Percentiles rank a stretch among this genome's conserved stretches.
These are phyloP conservation scores for Apostichopus leukothele DNA, from an alignment of 53 echinoderm and acorn worm species.

Conservation along the genomic window DNA sequence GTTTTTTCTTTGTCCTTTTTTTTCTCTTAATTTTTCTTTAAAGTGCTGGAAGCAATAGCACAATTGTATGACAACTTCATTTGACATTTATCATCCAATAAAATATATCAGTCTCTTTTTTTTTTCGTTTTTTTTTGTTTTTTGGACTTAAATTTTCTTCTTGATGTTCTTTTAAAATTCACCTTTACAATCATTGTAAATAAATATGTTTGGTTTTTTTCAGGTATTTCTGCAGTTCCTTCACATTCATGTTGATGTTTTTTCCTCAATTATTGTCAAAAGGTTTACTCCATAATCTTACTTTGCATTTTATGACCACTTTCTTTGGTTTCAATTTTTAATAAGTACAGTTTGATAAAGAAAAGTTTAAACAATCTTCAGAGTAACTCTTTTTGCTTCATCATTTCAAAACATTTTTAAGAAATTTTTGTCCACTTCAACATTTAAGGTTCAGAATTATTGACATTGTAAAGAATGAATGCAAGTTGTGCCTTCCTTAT, in stretches of 20 bases:
- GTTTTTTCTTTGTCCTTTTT: neutral
- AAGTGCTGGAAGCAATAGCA: constrained; percentile 39
- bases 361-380: neutral
- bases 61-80: constrained; percentile 38
- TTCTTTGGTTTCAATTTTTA: constrained; percentile 44
- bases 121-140: neutral
- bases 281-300: constrained; percentile 25
- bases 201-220: constrained; percentile 36
- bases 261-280: constrained; percentile 25
- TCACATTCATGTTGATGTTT: constrained; percentile 30
- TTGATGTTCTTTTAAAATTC: constrained; percentile 36
- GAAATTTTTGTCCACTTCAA: constrained; percentile 18
- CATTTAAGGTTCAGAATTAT: constrained; percentile 43
- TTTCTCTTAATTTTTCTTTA: constrained; percentile 26
- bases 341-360: constrained; percentile 20
- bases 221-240: constrained; percentile 23
- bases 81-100: constrained; percentile 25
- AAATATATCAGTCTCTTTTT: constrained; percentile 28
- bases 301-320: constrained; percentile 36
- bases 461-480: constrained; percentile 37
- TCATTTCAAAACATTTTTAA: constrained; percentile 36
- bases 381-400: constrained; percentile 31
- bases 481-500: constrained; percentile 45
- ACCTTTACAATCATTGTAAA: constrained; percentile 43
- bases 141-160: constrained; percentile 26